Percentiles rank a stretch among this genome's conserved stretches.
Conservation (phyloP, 1,140 invertebrate species). For the Chlorops oryzae region DNA sequence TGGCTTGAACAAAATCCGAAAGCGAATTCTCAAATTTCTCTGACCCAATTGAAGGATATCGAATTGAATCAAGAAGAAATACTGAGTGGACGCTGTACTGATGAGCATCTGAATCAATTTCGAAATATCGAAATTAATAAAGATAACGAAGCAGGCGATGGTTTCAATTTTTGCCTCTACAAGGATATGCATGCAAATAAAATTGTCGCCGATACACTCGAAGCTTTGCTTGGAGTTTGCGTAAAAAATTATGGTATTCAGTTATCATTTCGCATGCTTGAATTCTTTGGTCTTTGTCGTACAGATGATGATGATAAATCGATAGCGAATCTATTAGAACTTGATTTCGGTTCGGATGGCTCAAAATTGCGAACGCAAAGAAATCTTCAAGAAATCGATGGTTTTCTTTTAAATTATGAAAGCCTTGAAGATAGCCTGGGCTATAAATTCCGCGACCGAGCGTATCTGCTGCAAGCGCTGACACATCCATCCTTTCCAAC, state of each 20-base stretch:
- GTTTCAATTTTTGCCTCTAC: slow-evolving; percentile 8
- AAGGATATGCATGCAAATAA: slow-evolving; percentile 28
- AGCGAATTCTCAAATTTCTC: too few relatives aligned
- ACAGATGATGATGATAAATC: slow-evolving; percentile 43
- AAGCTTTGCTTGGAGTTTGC: slow-evolving; percentile 78
- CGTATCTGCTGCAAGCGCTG: slow-evolving; percentile 71
- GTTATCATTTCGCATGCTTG: slow-evolving; percentile 57
- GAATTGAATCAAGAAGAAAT: slow-evolving; percentile 18
- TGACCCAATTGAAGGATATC: too few relatives aligned
- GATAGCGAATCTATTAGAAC: slow-evolving; percentile 37
- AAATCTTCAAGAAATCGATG: slow-evolving; percentile 43
- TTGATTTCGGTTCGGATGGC: slow-evolving; percentile 25
- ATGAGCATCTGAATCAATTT: background rate
- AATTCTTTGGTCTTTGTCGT: slow-evolving; percentile 67
- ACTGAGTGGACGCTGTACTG: slow-evolving; percentile 2
- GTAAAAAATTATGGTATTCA: slow-evolving; percentile 54
- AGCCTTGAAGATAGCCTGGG: slow-evolving; percentile 59
- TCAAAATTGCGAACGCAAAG: slow-evolving; percentile 43
- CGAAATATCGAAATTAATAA: background rate
- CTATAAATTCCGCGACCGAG: slow-evolving; percentile 61
- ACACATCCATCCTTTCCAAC: slow-evolving; percentile 87
- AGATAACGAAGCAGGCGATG: slow-evolving; percentile 5
- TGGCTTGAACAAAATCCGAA: slow-evolving; percentile 7
- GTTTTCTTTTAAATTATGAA: slow-evolving; percentile 46
- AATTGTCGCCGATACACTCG: slow-evolving; percentile 70